Percentiles rank a stretch among this genome's conserved stretches.
Conservation (phyloP, 2,888 invertebrate species). For the Pterostichus madidus region DNA sequence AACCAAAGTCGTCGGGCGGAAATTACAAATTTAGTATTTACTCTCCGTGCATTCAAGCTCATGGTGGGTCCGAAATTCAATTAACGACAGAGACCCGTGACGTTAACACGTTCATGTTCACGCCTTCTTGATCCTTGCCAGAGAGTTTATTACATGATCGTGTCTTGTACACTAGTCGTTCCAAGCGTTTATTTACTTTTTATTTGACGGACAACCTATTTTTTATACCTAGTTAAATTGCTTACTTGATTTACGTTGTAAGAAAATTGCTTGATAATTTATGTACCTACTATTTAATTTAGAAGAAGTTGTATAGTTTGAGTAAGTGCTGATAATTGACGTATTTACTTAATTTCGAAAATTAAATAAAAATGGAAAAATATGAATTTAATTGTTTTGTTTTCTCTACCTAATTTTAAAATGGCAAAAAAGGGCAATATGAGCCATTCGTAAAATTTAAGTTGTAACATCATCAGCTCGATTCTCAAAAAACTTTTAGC, state of each 20-base stretch:
- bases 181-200: slow-evolving; percentile 9
- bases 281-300: no score
- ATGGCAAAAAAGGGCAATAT: no score
- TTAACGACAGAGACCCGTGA: slow-evolving; percentile 32
- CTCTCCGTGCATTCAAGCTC: slow-evolving; percentile 24
- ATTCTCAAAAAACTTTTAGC: no score
- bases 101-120: slow-evolving; percentile 19
- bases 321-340: no score
- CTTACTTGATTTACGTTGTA: slow-evolving; percentile 14
- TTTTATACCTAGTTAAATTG: neutral
- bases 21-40: slow-evolving; percentile 59
- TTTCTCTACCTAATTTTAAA: no score
- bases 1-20: slow-evolving; percentile 54
- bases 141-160: slow-evolving; percentile 20
- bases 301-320: no score
- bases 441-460: no score
- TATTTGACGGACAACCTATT: neutral
- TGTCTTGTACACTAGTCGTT: neutral
- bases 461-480: no score
- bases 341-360: no score
- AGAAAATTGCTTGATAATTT: neutral
- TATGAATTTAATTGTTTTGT: no score
- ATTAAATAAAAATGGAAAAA: no score
- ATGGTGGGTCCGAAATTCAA: slow-evolving; percentile 24
- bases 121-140: slow-evolving; percentile 31